Conservation (phyloP, 2,797 vertebrate species). For the Pipistrellus pygmaeus region DNA sequence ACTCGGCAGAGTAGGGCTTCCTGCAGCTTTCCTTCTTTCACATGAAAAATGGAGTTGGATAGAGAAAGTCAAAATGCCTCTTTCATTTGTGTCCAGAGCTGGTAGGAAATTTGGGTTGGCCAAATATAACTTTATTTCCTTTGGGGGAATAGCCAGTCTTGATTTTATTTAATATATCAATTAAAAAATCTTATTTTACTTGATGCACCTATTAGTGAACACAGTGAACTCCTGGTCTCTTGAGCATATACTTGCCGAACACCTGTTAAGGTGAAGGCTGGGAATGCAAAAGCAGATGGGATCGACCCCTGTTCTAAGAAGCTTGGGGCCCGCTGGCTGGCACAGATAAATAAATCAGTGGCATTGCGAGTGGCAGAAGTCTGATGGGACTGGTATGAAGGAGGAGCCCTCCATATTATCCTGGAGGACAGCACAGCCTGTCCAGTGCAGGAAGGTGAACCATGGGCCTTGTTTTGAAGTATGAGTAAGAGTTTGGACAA, state of each 20-base stretch:
- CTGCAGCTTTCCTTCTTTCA: not conserved
- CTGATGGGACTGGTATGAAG: not conserved
- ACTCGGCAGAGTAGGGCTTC: not conserved
- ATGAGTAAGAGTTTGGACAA: not conserved
- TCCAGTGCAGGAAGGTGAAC: not conserved
- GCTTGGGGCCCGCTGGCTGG: not conserved
- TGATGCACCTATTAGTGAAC: not conserved
- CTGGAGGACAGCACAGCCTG: not conserved
- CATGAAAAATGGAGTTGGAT: not conserved
- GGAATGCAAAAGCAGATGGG: not conserved
- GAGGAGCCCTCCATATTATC: not conserved
- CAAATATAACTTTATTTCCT: conserved; percentile 14
- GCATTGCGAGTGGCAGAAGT: not conserved
- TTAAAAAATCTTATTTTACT: not conserved
- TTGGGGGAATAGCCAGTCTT: conserved; percentile 1
- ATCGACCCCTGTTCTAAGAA: conserved; percentile 4
- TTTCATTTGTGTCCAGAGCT: conserved; percentile 31
- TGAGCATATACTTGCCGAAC: not conserved
- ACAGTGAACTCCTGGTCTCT: not conserved
- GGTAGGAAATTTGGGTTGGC: not conserved
- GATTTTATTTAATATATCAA: conserved; percentile 8
- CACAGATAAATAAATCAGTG: not conserved
- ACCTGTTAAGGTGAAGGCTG: not conserved
- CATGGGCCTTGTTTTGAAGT: not conserved
- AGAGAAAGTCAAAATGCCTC: not conserved